Base-by-base conservation (phyloP, 1,140 invertebrate species). In the Alviniconcha marisindica region DNA sequence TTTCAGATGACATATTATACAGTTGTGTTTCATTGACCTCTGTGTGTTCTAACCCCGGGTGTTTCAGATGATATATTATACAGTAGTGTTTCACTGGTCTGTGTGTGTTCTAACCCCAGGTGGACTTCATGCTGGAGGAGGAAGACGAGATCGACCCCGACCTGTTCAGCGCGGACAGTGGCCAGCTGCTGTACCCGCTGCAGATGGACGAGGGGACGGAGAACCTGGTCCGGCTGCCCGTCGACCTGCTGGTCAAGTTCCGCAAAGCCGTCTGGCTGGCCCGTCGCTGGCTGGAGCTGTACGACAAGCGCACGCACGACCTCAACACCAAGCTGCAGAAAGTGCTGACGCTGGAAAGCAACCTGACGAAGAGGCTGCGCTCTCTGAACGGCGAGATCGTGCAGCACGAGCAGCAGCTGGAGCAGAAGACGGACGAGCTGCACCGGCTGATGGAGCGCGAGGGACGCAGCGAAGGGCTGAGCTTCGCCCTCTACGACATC, bases 181-280 rank as follows among this genome's bases (percentile, higher is more conserved):
- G 87, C 74, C 81, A 81, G 48, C 73, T 87, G 7, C 85, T 90
- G 1, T 82, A 85, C 66, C 85, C 90, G 56, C 63, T 91, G 71
- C 87, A 89, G 81, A 85, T 89, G 38, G 86, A 90, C 56, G 86
- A 85, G 31, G 83, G 86, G n/a, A 89, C 85, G 28, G 87, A 88
- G 51, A 87, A 83, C 33, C 44, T 91, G 1, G 78, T 91, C 48
- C 73, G 90, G 1, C 54, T 90, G 1, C 83, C 91, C n/a, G 87
- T 89, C 31, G 91, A 92, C 81, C 88, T 91, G 60, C 76, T 91
- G 40, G 82, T 89, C 33, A 92, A 91, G 63, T 88, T 89, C 40
- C 85, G 89, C 31, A 91, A 90, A 48, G 86, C 87, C 0, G 89
- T 87, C 0, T 88, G 87, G 87, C 77, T 92, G 21, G 86, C 88